Base-by-base conservation (phyloP, 2,113 vertebrate genomes). In the Sapayoa aenigma region DNA sequence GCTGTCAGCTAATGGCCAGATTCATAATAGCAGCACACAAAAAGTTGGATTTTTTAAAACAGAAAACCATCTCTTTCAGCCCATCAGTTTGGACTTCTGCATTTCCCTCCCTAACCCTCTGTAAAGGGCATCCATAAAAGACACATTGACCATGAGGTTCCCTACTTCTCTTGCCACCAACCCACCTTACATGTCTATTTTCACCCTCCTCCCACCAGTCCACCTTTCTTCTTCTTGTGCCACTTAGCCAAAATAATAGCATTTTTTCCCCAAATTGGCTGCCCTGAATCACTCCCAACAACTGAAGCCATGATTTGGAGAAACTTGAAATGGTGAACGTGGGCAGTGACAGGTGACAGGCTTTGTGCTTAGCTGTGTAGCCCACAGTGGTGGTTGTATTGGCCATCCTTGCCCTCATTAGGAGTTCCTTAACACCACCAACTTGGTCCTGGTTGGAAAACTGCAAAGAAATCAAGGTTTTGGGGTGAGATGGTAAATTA, bases 251-350 rank as follows among this genome's bases (percentile, higher is more conserved):
- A 52, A 91, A 81, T 17, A 86, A 76, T 9, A 67, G 12, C 5
- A 16, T 55, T 30, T 17, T 4, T 1, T 1, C 3, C 55, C 9
- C 12, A 31, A 1, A 28, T n/a, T 3, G 3, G 5, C 55, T 69
- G 18, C 16, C 28, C 14, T 46, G 47, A 50, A 59, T 59, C 23
- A 6, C 10, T 6, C 9, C 17, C 49, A n/a, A 41, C 8, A 77
- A 25, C 2, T 56, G 55, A 74, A 89, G 19, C 14, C 17, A 7
- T 17, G 20, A 31, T 30, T 67, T 68, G 47, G 21, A 67, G 52
- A 52, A 67, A 33, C 8, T 11, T 4, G 8, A 30, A 50, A 15
- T 4, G 14, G 7, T 11, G 31, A 94, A 41, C 0, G 0, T 12
- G 20, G 60, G 30, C 39, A 28, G 25, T 14, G 60, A 5, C 4